Base-by-base conservation (phyloP, 92 coral and sea anemone genomes). In the Siderastrea radians region DNA sequence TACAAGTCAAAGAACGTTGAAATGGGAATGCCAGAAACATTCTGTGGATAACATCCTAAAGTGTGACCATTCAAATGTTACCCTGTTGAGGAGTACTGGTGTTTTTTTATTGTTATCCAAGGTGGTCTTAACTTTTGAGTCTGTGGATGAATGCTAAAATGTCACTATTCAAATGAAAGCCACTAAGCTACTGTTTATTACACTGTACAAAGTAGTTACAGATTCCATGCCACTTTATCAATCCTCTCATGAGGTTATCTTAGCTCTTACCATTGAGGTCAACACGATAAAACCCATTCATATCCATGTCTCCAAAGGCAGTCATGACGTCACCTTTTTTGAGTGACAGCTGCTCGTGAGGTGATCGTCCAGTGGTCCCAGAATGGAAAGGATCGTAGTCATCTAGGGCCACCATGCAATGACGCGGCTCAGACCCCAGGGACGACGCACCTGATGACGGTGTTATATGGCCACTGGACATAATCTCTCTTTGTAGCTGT, bases 251-350 rank as follows among this genome's bases (percentile, higher is more conserved):
- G 62, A 58, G 38, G 10, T 58, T 58, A 13, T 73, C 53, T n/a
- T 6, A 53, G 54, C 52, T 50, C 94, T 78, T 78, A 97, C 99
- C 99, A 76, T 87, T 83, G 82, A 96, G 90, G 63, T 95, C 96
- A 46, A 96, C 98, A 10, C 89, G 92, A 84, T 96, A 98, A 62
- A 91, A 98, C 12, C 98, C 98, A 78, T 86, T 86, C 38, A 83
- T 65, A 79, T 98, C 99, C 89, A 92, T 85, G 53, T 95, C 96
- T 54, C 95, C 98, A 54, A 86, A 88, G 16, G 94, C 94, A 1
- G 96, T 98, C 84, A 98, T 80, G 75, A 94, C 83, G 71, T 98
- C 99, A 58, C 99, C 99, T 87, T 96, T 93, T 91, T 86, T 96
- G 78, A 98, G 87, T 48, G 98, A 80, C 12, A 95, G 82, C 89